Evolutionary conservation across 2,797 vertebrate species (phyloP), one percentile per base, ranked within the genome.

Genomic region (Alfaro cultratus): DNA sequence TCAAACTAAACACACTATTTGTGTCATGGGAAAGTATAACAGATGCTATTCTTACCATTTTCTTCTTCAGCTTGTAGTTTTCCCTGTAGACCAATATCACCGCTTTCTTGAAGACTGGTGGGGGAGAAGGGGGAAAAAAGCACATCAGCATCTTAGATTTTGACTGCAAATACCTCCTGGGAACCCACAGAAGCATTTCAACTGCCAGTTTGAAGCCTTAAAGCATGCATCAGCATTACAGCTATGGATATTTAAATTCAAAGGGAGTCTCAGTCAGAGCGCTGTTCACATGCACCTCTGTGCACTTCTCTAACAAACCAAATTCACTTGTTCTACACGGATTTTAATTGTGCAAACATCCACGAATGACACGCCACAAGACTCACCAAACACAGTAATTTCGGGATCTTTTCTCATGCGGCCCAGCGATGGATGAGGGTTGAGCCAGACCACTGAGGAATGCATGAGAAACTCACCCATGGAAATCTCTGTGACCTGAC

Each of bases 391-490:
- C 49, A 98, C 96, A 13, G 97, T 99, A 86, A 99, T 95, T 74
- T 98, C 97, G 0, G 99, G 96, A 75, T 99, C 97, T 94, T 97
- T 99, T 83, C 97, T 98, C 95, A 97, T 95, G 92, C 98, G 98
- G 83, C 97, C 96, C 79, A 99, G 84, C 0, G 97, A 99, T 0
- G 96, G 96, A 84, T 97, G 97, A 1, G 98, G 98, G 89, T 99
- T 99, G 88, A 99, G 92, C 98, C 99, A 99, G 82, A 96, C 95
- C 49, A 97, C 97, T 0, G 97, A 93, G 29, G 97, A 97, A 83
- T 99, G 97, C 95, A 98, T 96, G 92, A 99, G 96, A 87, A 99
- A 98, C 91, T 99, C 98, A 87, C 98, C 98, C 98, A 99, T 99
- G 12, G 98, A 99, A 87, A 99, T 97, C 90, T 99, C 99, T 5